These are phyloP conservation scores for Drosophila paramelanica DNA, from an alignment of 2,888 invertebrate genomes.

Conservation along the genomic window DNA sequence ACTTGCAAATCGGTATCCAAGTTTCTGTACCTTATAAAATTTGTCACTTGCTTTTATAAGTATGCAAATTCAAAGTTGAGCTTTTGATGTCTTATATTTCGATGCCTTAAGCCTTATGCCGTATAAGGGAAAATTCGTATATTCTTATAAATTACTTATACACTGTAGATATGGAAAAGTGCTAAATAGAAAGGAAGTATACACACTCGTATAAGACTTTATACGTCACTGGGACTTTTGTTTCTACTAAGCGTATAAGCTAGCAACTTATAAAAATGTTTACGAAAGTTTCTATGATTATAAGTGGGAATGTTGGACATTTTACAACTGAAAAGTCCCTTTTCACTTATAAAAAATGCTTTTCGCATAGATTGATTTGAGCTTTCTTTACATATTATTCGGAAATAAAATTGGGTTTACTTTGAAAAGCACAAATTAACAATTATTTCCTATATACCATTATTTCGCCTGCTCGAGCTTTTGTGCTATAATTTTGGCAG, in stretches of 20 bases:
- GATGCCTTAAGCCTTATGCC: too few species aligned
- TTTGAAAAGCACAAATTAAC: background rate
- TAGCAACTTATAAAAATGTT: background rate
- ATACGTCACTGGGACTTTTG: too few species aligned
- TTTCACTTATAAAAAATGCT: background rate
- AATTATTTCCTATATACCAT: too few species aligned
- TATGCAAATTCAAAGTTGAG: background rate
- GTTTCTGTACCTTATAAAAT: background rate
- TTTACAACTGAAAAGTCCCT: background rate
- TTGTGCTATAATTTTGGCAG: conserved; percentile 21
- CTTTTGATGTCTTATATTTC: background rate
- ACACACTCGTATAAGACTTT: too few species aligned
- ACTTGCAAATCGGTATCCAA: background rate
- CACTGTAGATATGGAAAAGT: too few species aligned
- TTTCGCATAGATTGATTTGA: background rate
- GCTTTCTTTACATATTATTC: conserved; percentile 6
- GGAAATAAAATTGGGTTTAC: conserved; percentile 2
- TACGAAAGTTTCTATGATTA: background rate
- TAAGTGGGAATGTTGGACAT: background rate
- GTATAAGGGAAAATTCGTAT: too few species aligned
- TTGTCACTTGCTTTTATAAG: background rate
- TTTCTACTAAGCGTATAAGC: background rate
- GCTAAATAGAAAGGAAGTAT: too few species aligned
- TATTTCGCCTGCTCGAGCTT: background rate
- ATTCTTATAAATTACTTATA: background rate